Conservation (phyloP, 1,140 invertebrate genomes). For the Sarcophaga bullata region DNA sequence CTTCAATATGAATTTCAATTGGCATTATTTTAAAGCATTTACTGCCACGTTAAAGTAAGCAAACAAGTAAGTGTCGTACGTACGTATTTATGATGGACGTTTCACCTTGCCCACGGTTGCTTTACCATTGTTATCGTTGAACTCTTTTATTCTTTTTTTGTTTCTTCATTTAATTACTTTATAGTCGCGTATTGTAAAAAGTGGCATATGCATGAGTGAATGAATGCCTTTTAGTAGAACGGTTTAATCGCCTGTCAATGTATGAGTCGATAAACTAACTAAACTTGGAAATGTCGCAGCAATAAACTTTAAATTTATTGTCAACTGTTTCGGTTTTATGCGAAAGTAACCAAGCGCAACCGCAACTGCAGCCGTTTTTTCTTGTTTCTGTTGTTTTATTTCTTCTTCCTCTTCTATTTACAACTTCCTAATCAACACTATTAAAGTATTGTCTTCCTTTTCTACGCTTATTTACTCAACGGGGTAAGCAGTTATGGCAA, state of each 20-base stretch:
- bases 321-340: slow-evolving; percentile 34
- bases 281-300: slow-evolving; percentile 36
- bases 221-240: not conserved
- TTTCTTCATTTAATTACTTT: slow-evolving; percentile 4
- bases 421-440: slow-evolving; percentile 16
- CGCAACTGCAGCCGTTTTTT: not conserved
- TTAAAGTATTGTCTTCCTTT: not conserved
- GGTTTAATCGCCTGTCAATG: slow-evolving; percentile 8
- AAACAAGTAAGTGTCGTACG: too few species aligned
- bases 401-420: too few species aligned
- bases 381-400: not conserved
- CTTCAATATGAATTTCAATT: too few species aligned
- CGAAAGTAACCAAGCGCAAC: slow-evolving; percentile 42
- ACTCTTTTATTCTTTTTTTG: not conserved
- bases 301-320: slow-evolving; percentile 43
- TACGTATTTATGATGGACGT: not conserved
- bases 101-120: not conserved
- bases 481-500: too few species aligned
- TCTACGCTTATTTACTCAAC: not conserved
- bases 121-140: not conserved
- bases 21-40: too few species aligned
- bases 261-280: not conserved
- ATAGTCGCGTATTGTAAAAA: too few species aligned
- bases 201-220: too few species aligned
- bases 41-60: too few species aligned